These are phyloP conservation scores for Gymnosoma rotundatum DNA, from an alignment of 2,888 invertebrate species.

Conservation along the genomic window DNA sequence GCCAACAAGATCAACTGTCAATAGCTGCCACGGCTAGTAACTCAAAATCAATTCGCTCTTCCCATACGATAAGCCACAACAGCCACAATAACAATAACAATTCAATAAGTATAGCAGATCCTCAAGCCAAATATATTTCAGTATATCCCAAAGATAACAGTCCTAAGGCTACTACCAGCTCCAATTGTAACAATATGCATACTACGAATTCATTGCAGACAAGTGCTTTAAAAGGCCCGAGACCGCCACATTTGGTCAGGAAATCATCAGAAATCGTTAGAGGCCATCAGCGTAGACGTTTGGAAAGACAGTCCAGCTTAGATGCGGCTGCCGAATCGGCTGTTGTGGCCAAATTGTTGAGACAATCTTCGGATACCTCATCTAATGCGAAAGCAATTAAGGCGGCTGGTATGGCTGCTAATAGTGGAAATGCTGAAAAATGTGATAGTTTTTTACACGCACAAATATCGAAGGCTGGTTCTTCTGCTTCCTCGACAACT, in stretches of 20 bases:
- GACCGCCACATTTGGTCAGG: slow-evolving; percentile 75
- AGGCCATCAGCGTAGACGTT: slow-evolving; percentile 74
- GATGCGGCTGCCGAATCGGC: slow-evolving; percentile 77
- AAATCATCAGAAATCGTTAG: slow-evolving; percentile 78
- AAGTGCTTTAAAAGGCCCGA: slow-evolving; percentile 69
- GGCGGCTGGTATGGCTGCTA: slow-evolving; percentile 15
- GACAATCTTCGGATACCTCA: slow-evolving; percentile 76
- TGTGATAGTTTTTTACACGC: slow-evolving; percentile 77
- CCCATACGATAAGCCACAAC: slow-evolving; percentile 55
- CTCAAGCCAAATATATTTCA: slow-evolving; percentile 77
- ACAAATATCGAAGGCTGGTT: slow-evolving; percentile 69
- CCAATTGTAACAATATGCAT: slow-evolving; percentile 36
- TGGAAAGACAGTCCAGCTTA: slow-evolving; percentile 80
- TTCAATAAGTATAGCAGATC: slow-evolving; percentile 47
- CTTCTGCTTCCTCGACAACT: slow-evolving; percentile 62
- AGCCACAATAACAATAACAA: slow-evolving; percentile 54
- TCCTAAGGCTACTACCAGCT: slow-evolving; percentile 63
- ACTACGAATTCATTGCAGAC: slow-evolving; percentile 43
- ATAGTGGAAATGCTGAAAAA: slow-evolving; percentile 61
- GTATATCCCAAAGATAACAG: slow-evolving; percentile 78
- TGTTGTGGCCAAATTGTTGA: slow-evolving; percentile 75
- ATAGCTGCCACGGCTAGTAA: slow-evolving; percentile 76
- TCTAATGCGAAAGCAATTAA: slow-evolving; percentile 66
- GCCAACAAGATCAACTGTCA: slow-evolving; percentile 79
- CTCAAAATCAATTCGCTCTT: slow-evolving; percentile 77